Percentiles rank a stretch among this genome's conserved stretches.
Conservation (phyloP, 1,140 invertebrate genomes). For the Caenorhabditis brenneri region DNA sequence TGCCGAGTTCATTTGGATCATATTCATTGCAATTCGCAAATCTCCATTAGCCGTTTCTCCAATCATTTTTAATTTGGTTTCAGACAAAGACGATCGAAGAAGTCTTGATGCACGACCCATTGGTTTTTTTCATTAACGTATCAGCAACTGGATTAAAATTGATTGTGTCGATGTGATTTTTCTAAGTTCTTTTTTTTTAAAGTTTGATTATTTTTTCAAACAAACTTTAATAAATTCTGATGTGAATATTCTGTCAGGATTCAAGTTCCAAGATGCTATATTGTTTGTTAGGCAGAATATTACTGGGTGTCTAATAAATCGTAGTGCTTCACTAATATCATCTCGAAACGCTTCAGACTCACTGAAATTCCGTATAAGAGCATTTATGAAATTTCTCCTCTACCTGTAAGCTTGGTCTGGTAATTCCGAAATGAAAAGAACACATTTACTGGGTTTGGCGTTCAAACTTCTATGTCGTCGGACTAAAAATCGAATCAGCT, state of each 20-base stretch:
- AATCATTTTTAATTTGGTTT: background rate
- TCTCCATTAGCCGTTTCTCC: background rate
- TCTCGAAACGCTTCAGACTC: background rate
- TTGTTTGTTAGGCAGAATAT: constrained; percentile 13
- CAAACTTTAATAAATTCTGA: background rate
- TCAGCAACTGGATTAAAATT: background rate
- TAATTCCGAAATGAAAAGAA: background rate
- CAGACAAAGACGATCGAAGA: background rate
- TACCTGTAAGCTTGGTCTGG: background rate
- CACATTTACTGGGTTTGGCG: background rate
- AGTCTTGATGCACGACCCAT: background rate
- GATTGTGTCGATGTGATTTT: background rate
- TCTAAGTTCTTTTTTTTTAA: background rate
- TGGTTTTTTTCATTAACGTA: constrained; percentile 6
- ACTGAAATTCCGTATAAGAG: background rate
- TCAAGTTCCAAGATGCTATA: background rate
- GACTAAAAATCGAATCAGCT: background rate
- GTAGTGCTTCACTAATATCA: background rate
- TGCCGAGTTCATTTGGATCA: constrained; percentile 10
- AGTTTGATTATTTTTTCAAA: too few species aligned
- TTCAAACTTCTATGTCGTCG: background rate
- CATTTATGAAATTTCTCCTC: too few species aligned
- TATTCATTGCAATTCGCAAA: constrained; percentile 11
- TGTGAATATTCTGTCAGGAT: background rate
- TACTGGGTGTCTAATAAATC: background rate